These are phyloP conservation scores for Entomyzon cyanotis DNA, from an alignment of 2,113 vertebrate species.

Conservation along the genomic window DNA sequence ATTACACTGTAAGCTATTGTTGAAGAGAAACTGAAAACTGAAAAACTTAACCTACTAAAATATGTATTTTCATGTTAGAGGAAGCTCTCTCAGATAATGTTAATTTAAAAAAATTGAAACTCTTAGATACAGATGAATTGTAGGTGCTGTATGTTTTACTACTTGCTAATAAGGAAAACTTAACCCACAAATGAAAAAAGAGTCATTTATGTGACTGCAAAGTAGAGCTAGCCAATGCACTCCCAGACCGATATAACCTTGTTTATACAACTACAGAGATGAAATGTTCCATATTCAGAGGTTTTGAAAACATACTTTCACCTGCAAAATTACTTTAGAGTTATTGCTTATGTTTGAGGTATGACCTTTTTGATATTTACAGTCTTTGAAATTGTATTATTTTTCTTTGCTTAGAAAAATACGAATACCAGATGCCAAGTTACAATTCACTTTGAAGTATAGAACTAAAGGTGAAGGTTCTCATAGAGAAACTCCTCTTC, in stretches of 20 bases:
- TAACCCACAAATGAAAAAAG: not conserved
- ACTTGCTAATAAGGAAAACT: not conserved
- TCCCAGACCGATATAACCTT: not conserved
- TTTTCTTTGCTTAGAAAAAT: not conserved
- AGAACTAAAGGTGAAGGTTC: not conserved
- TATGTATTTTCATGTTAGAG: not conserved
- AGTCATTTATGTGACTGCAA: not conserved
- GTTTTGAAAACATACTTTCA: not conserved
- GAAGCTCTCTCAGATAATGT: not conserved
- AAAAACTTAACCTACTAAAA: not conserved
- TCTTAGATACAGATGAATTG: not conserved
- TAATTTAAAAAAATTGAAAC: not conserved
- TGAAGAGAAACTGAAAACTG: not conserved
- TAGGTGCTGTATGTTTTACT: not conserved
- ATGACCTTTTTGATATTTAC: not conserved
- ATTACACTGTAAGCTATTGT: not conserved
- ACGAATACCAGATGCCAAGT: not conserved
- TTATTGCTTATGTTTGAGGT: not conserved
- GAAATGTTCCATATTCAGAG: not conserved
- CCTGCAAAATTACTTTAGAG: not conserved
- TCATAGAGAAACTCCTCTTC: not conserved
- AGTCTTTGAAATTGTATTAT: not conserved
- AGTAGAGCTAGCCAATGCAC: not conserved
- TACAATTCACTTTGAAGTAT: not conserved
- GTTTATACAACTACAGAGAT: not conserved